A percentile compares a stretch with the other conserved stretches of the same genome.
These are phyloP conservation scores for Syrista parreyssii DNA, from an alignment of 2,888 invertebrate species.

Conservation along the genomic window DNA sequence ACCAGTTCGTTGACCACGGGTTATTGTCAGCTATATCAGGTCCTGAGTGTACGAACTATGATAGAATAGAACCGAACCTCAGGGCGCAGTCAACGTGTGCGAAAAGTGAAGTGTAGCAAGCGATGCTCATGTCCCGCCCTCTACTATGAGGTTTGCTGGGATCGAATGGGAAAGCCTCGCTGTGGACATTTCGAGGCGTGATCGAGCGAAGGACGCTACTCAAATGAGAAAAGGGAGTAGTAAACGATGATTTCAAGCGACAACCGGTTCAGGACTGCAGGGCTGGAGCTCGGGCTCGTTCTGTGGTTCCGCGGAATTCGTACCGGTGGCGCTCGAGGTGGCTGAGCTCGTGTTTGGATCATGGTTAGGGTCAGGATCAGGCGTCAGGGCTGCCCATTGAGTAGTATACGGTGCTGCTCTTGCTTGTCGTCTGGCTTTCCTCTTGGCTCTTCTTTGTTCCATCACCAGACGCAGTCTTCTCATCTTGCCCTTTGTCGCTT, in stretches of 20 bases:
- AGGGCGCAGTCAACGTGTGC: too few relatives aligned
- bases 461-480: slow-evolving; percentile 88
- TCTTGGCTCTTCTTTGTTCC: slow-evolving; percentile 83
- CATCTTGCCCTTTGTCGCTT: slow-evolving; percentile 86
- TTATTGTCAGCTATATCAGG: slow-evolving; percentile 44
- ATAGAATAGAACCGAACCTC: too few relatives aligned
- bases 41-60: slow-evolving; percentile 31
- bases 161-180: background rate
- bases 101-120: too few relatives aligned
- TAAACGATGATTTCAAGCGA: slow-evolving; percentile 50
- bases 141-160: background rate
- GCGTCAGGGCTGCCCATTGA: slow-evolving; percentile 65
- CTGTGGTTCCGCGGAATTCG: slow-evolving; percentile 51
- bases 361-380: slow-evolving; percentile 63
- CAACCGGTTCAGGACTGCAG: slow-evolving; percentile 62
- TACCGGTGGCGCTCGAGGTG: slow-evolving; percentile 41
- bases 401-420: slow-evolving; percentile 76
- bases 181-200: background rate
- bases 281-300: slow-evolving; percentile 60
- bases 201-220: background rate
- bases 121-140: background rate
- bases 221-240: slow-evolving; percentile 1
- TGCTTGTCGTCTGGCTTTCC: slow-evolving; percentile 79
- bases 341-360: slow-evolving; percentile 62
- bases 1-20: slow-evolving; percentile 31